These are phyloP conservation scores for Proctacanthus coquilletti DNA, from an alignment of 1,140 invertebrate species.

Conservation along the genomic window DNA sequence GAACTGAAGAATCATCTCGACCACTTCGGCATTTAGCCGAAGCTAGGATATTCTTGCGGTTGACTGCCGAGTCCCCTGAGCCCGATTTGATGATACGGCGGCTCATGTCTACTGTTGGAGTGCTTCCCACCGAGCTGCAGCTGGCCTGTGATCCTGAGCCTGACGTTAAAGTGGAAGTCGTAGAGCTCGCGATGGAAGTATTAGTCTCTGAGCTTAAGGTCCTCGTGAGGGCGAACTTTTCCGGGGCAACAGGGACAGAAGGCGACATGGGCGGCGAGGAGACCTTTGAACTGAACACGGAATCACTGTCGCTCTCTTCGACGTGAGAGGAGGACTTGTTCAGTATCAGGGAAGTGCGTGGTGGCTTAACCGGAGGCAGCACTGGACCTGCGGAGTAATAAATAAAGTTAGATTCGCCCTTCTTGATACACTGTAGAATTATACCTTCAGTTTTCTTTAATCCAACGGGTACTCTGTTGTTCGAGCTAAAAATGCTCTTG, in stretches of 20 bases:
- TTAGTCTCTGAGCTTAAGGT: slow-evolving; percentile 46
- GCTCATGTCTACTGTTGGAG: slow-evolving; percentile 35
- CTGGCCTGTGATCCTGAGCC: slow-evolving; percentile 45
- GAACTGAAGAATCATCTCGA: slow-evolving; percentile 33
- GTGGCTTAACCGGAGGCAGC: slow-evolving; percentile 23
- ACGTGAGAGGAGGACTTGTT: slow-evolving; percentile 18
- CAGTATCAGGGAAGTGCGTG: slow-evolving; percentile 24
- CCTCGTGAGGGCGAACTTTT: slow-evolving; percentile 33
- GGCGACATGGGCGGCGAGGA: slow-evolving; percentile 19
- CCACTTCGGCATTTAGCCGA: slow-evolving; percentile 71
- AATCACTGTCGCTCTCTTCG: slow-evolving; percentile 73
- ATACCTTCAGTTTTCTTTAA: too few relatives aligned
- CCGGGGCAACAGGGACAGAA: slow-evolving; percentile 18
- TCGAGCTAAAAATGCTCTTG: too few relatives aligned
- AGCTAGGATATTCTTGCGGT: slow-evolving; percentile 73
- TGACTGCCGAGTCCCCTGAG: slow-evolving; percentile 45
- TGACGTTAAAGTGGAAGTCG: slow-evolving; percentile 46
- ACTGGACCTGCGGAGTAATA: too few relatives aligned
- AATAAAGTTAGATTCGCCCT: too few relatives aligned
- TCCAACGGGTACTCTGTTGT: too few relatives aligned
- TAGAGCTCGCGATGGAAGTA: slow-evolving; percentile 41
- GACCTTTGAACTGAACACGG: slow-evolving; percentile 61
- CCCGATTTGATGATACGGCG: slow-evolving; percentile 55
- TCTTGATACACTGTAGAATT: too few relatives aligned
- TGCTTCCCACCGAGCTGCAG: slow-evolving; percentile 44